Conservation (phyloP, 2,888 invertebrate species). For the Lydus trimaculatus region DNA sequence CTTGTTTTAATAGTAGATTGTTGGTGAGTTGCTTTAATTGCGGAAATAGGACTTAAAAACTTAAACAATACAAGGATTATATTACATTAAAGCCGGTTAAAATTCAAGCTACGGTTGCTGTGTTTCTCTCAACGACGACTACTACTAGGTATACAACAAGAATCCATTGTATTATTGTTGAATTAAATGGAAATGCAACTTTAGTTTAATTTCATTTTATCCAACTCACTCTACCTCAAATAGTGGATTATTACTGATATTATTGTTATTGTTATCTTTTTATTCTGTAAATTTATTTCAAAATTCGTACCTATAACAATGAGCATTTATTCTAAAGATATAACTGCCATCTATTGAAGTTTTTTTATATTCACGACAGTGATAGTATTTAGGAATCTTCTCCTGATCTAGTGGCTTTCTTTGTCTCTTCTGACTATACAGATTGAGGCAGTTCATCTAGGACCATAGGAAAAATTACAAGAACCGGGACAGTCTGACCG, state of each 20-base stretch:
- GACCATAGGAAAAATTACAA: no score
- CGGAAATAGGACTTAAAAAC: conserved; percentile 57
- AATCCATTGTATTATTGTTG: background rate
- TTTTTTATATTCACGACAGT: no score
- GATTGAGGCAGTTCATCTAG: no score
- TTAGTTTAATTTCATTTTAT: background rate
- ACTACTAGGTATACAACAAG: background rate
- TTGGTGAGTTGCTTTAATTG: conserved; percentile 51
- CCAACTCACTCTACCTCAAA: background rate
- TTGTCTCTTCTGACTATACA: no score
- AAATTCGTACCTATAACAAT: background rate
- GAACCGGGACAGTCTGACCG: no score
- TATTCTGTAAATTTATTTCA: background rate
- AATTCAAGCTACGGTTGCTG: conserved; percentile 28
- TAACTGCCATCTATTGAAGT: background rate
- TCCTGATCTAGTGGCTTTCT: no score
- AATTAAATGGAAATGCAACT: background rate
- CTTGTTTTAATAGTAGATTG: background rate
- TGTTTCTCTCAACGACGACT: conserved; percentile 8
- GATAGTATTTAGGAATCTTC: no score
- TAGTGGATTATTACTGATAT: background rate
- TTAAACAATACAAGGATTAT: conserved; percentile 55
- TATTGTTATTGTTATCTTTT: background rate
- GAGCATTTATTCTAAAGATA: no score
- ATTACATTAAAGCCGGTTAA: conserved; percentile 35